phyloP scores from a whole-genome alignment of 1,140 invertebrate species.

The Cyrtorhinus lividipennis region DNA sequence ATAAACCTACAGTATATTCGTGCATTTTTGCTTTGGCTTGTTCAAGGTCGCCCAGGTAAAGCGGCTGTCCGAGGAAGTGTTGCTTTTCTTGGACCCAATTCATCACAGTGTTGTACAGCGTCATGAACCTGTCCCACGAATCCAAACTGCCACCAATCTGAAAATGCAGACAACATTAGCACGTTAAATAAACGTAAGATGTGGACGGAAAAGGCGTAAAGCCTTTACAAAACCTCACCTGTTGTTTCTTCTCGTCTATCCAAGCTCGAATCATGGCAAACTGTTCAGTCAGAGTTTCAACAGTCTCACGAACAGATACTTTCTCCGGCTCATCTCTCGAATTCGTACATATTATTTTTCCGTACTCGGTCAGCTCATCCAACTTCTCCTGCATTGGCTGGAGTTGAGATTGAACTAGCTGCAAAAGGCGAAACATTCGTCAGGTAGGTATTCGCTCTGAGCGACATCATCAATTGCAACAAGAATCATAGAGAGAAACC shows the following conservation, averaged over 20 bases:
- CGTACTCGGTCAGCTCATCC: conserved; percentile 60
- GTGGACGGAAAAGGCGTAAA: conserved; percentile 14
- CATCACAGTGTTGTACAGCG: conserved; percentile 63
- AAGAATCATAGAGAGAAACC: not conserved
- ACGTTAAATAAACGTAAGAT: too few relatives aligned
- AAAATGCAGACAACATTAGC: too few relatives aligned
- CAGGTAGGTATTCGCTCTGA: not conserved
- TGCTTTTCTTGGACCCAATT: conserved; percentile 71
- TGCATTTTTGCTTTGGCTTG: conserved; percentile 70
- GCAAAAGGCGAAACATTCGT: conserved; percentile 24
- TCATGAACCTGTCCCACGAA: conserved; percentile 71
- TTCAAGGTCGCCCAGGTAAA: conserved; percentile 58
- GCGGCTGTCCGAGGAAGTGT: conserved; percentile 56
- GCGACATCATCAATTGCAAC: not conserved
- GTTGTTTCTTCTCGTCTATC: conserved; percentile 65
- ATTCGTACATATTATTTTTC: conserved; percentile 60
- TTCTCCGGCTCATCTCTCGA: conserved; percentile 61
- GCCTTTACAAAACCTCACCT: conserved; percentile 31
- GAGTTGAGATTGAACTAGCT: conserved; percentile 60
- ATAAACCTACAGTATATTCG: conserved; percentile 61
- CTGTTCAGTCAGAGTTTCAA: conserved; percentile 59
- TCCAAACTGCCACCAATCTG: conserved; percentile 75
- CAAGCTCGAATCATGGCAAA: conserved; percentile 55
- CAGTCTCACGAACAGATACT: conserved; percentile 55
- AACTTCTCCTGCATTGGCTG: conserved; percentile 55